Evolutionary conservation across 1,140 invertebrate genomes (phyloP), one percentile per base, ranked within the genome.

Genomic region (Dendrolimus punctatus): DNA sequence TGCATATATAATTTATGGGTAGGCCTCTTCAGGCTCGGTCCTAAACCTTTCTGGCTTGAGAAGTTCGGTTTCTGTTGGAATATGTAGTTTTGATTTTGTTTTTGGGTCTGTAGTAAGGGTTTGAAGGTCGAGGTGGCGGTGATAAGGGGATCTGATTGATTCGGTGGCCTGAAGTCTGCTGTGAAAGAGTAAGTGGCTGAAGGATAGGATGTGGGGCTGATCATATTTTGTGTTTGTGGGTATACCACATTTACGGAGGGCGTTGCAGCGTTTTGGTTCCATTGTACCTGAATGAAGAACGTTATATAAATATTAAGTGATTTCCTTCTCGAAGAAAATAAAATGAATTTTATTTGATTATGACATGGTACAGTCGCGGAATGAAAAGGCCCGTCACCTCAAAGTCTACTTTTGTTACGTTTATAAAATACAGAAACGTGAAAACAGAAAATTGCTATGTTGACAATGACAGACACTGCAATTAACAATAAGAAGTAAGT

Each of bases 171-270:
- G 73, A 95, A 94, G 71, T 95, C 94, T 0, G 94, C 92, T 0
- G 93, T 93, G 74, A 95, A 93, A 6, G 93, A 94, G 64, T 94
- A 95, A 0, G 92, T 93, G 6, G 92, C 89, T 50, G 89, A 90
- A 23, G 89, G 88, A 62, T 92, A 93, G 49, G 90, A 74, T n/a
- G 80, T 83, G 0, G 91, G 90, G 68, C 89, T 91, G 23, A 92
- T 77, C 9, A 91, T 76, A 49, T 88, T 89, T 66, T 90, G 89
- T 0, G 82, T 76, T 69, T 91, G 91, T 8, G 89, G 88, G 65
- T 90, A 90, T 6, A 90, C 84, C 6, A 91, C 88, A 75, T 90
- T 90, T 8, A 90, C 89, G 7, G 85, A 83, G 0, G 90, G 87
- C 7, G 90, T 76, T 42, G 89, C 66, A 23, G 85, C 70, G 65